phyloP scores from a whole-genome alignment of 2,888 invertebrate species.

The Cecidostiba fungosa region DNA sequence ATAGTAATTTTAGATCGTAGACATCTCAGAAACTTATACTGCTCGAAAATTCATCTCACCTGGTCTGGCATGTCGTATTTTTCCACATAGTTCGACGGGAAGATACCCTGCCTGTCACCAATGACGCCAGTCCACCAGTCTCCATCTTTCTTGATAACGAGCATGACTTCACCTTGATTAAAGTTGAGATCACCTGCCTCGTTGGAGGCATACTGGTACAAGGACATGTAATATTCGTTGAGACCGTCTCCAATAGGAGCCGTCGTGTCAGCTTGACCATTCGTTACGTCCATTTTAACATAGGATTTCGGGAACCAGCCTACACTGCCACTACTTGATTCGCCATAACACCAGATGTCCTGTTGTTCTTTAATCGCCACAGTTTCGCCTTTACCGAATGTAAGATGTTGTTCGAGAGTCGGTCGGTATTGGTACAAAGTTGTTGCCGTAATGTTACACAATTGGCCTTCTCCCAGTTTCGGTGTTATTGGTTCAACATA shows the following conservation, averaged over 20 bases:
- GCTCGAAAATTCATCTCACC: constrained; percentile 66
- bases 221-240: constrained; percentile 90
- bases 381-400: constrained; percentile 84
- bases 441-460: constrained; percentile 80
- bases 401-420: constrained; percentile 83
- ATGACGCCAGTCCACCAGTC: constrained; percentile 99
- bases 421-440: constrained; percentile 84
- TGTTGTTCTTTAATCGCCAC: constrained; percentile 83
- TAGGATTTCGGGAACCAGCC: constrained; percentile 85
- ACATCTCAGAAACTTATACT: background rate
- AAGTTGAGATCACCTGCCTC: constrained; percentile 96
- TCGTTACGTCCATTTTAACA: constrained; percentile 77
- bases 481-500: constrained; percentile 74
- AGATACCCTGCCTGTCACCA: constrained; percentile 92
- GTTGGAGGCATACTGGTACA: constrained; percentile 93
- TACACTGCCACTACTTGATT: constrained; percentile 79
- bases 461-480: constrained; percentile 76
- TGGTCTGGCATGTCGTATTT: constrained; percentile 82
- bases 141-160: constrained; percentile 93
- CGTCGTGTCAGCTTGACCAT: constrained; percentile 67
- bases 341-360: constrained; percentile 85
- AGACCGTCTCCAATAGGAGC: constrained; percentile 78
- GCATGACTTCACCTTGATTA: constrained; percentile 91
- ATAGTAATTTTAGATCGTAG: background rate
- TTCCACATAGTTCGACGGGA: constrained; percentile 98